Evolutionary conservation across 2,797 vertebrate species (phyloP), one percentile per base, ranked within the genome.

Genomic region (Potorous gilbertii): DNA sequence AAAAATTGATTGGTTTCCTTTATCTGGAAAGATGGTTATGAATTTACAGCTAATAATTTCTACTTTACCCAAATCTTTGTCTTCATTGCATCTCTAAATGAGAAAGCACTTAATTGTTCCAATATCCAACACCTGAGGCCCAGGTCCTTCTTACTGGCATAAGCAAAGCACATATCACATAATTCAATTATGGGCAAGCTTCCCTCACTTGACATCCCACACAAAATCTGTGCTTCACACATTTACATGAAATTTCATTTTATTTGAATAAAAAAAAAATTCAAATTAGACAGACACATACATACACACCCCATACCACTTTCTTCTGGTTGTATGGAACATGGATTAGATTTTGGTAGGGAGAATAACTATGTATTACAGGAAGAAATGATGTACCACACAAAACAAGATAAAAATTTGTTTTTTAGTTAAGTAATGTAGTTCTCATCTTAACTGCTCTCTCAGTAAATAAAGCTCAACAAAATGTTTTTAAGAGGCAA

Each of bases 381-480:
- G 95, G 97, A 98, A 97, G 57, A 95, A 97, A 97, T 59, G 27
- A 89, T 93, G 87, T 90, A 97, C 95, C 95, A 96, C 96, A 97
- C 90, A 96, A 98, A 97, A 95, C 74, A 96, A 96, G 93, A 97
- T 93, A 93, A 91, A 98, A 97, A 98, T 98, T 91, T 55, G 81
- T 96, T 97, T 95, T 97, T 95, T 55, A 96, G 92, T 97, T 98
- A 98, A 98, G 98, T 98, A 98, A 98, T 95, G 96, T 97, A 96
- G 97, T 93, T 97, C 98, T 98, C 96, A 95, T 98, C 97, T 97
- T 96, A 91, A 91, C 96, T 96, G 87, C 92, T 98, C 94, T 93
- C 94, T 93, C 91, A 96, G 96, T 97, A 98, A 98, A 98, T 98
- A 98, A 98, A 97, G 92, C 97, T 98, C 96, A 97, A 90, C 91